Evolutionary conservation across 2,113 vertebrate species (phyloP), one percentile per base, ranked within the genome.

Genomic region (Macquaria ambigua): DNA sequence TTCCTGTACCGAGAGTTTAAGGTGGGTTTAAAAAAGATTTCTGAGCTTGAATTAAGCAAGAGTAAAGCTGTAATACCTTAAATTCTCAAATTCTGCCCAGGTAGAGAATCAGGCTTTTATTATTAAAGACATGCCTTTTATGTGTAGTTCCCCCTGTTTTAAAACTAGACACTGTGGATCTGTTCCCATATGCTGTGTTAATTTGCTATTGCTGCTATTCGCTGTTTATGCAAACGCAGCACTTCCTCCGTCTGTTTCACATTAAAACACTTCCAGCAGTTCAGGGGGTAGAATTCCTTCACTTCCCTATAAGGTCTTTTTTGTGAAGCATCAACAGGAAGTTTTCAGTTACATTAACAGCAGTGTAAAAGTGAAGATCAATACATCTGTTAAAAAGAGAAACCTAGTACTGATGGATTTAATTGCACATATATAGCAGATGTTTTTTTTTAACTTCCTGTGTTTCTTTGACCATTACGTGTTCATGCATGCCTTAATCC

Each of bases 211-310:
- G 56, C 77, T 73, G 68, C 58, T 43, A 64, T 83, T 77, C 68
- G 59, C 28, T 67, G 58, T 78, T 83, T 63, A 79, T 21, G 83
- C 61, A 86, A 84, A 68, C 20, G 56, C 83, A 79, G 81, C 83
- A 67, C 59, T 58, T 77, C 31, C 3, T 59, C 80, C 86, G 81
- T 88, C 80, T 81, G 85, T 77, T 83, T 75, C 80, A 81, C n/a
- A 86, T 83, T 71, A 88, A 77, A 61, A 59, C 50, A 73, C 74
- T 76, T 56, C 31, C n/a, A 66, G 79, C 28, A 82, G 75, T 61
- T 82, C 9, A 67, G 59, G 43, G 56, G 52, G 41, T 28, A n/a
- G 23, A 66, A 28, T 58, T 52, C 20, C 23, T 48, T 63, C 41
- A 66, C 21, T n/a, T 55, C 11, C 55, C 28, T 52, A 39, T 16